A percentile compares a stretch with the other conserved stretches of the same genome.
These are phyloP conservation scores for Siniperca chuatsi DNA, from an alignment of 2,113 vertebrate genomes.

Conservation along the genomic window DNA sequence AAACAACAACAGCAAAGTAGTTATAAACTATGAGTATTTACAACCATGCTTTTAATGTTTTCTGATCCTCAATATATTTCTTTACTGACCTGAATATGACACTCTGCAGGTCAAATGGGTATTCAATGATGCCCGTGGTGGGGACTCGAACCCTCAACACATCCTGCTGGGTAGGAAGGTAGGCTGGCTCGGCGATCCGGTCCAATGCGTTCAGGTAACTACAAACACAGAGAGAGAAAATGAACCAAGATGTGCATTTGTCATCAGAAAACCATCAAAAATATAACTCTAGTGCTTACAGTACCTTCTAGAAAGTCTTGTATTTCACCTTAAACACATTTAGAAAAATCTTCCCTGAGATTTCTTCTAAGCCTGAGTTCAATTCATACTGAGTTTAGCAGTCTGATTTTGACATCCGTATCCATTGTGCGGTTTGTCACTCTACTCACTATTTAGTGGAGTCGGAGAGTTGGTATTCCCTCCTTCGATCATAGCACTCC, in stretches of 20 bases:
- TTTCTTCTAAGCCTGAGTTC: not conserved
- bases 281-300: too few species aligned
- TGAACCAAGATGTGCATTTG: not conserved
- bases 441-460: constrained; percentile 97
- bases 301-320: not conserved
- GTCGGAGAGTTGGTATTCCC: constrained; percentile 97
- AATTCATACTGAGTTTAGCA: not conserved
- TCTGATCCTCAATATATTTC: not conserved
- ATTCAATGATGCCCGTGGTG: constrained; percentile 87
- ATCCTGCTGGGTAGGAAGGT: constrained; percentile 74
- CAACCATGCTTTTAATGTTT: not conserved
- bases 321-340: not conserved
- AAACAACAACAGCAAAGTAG: not conserved
- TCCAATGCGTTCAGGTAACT: constrained; percentile 81
- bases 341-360: not conserved
- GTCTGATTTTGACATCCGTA: not conserved
- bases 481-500: constrained; percentile 93
- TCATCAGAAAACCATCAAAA: not conserved
- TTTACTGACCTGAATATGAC: constrained; percentile 94
- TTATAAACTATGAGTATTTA: not conserved
- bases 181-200: constrained; percentile 67
- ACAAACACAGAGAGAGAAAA: constrained; percentile 7
- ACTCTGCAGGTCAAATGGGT: constrained; percentile 96
- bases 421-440: not conserved
- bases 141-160: constrained; percentile 81